Evolutionary conservation across 1,140 invertebrate species (phyloP).

Genomic region (Steinernema khuongi): DNA sequence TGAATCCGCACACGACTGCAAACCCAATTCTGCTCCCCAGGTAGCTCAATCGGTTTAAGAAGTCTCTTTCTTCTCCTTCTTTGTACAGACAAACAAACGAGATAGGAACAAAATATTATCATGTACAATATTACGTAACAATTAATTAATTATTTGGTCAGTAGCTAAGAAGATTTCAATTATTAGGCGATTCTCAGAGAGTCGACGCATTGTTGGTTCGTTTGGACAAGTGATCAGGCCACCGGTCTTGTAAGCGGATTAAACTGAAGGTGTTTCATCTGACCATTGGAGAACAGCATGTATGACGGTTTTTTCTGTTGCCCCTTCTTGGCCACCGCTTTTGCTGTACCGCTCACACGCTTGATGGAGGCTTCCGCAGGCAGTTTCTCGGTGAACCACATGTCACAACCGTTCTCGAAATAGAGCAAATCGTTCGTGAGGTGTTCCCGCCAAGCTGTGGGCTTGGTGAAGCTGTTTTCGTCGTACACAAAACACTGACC

Average conservation of each 20-base stretch:
- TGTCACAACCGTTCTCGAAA: constrained; percentile 36
- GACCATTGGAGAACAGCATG: not conserved
- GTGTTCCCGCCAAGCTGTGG: constrained; percentile 11
- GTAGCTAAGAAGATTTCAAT: not conserved
- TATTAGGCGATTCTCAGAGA: not conserved
- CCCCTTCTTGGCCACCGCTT: not conserved
- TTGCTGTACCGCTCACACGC: not conserved
- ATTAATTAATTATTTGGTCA: constrained; percentile 9
- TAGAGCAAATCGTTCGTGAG: constrained; percentile 25
- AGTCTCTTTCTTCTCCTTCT: not conserved
- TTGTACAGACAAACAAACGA: constrained; percentile 4
- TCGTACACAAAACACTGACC: constrained; percentile 28
- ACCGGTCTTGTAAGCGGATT: constrained; percentile 4
- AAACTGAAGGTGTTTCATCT: constrained; percentile 1
- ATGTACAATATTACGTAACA: not conserved
- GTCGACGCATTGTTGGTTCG: not conserved
- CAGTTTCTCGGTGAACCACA: constrained; percentile 6
- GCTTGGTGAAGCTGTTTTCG: constrained; percentile 30
- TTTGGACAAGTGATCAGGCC: constrained; percentile 1
- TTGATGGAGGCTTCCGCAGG: not conserved
- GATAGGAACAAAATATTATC: not conserved
- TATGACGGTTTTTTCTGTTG: not conserved
- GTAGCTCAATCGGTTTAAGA: not conserved
- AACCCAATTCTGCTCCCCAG: too few relatives aligned
- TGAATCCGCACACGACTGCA: not conserved